Percentiles rank a stretch among this genome's conserved stretches.
Conservation (phyloP, 2,113 vertebrate species). For the Macaca mulatta region DNA sequence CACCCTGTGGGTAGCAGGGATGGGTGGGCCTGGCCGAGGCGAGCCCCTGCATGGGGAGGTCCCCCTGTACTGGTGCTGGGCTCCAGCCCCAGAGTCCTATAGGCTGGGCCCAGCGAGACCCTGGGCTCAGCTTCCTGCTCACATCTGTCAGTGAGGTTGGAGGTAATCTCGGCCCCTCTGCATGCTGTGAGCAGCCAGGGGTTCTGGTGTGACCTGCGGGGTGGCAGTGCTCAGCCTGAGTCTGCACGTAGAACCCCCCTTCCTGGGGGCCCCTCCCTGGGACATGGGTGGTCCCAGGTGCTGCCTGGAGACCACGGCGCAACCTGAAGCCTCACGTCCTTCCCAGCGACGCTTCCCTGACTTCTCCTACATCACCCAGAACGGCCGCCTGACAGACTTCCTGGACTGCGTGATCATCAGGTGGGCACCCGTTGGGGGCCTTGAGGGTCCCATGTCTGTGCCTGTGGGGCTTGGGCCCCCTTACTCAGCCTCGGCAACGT, state of each 20-base stretch:
- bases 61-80: not conserved
- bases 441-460: not conserved
- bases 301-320: not conserved
- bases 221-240: not conserved
- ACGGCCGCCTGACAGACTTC: slow-evolving; percentile 95
- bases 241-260: not conserved
- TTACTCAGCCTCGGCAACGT: not conserved
- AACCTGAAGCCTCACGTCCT: not conserved
- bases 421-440: slow-evolving; percentile 73
- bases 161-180: not conserved
- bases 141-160: accelerated
- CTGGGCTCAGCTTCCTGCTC: not conserved
- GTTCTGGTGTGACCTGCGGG: too few relatives aligned
- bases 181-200: not conserved
- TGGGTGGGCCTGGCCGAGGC: not conserved
- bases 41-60: not conserved
- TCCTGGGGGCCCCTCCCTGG: not conserved
- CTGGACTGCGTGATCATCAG: slow-evolving; percentile 98
- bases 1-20: not conserved
- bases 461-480: too few relatives aligned
- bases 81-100: not conserved
- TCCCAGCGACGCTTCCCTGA: slow-evolving; percentile 96
- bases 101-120: not conserved
- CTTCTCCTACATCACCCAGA: slow-evolving; percentile 97
- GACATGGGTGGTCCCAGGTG: not conserved